Evolutionary conservation across 2,888 invertebrate genomes (phyloP).

Genomic region (Sminthurides aquaticus): DNA sequence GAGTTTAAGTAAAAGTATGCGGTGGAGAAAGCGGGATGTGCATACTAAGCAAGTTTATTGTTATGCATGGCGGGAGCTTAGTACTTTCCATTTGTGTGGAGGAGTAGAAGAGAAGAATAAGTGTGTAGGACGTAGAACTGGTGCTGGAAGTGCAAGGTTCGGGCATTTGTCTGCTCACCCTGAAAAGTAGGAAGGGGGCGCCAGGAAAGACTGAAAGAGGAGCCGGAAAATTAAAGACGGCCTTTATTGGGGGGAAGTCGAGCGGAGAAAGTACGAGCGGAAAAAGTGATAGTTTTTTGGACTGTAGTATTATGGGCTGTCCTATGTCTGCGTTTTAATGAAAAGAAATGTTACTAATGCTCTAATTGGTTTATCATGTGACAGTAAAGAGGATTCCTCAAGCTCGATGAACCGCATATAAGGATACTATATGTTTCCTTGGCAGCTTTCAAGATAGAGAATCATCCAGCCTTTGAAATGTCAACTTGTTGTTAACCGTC

Average conservation of each 20-base stretch:
- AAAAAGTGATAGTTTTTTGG: no score
- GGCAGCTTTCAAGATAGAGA: neutral
- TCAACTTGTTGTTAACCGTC: neutral
- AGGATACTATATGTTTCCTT: neutral
- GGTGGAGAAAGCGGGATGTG: no score
- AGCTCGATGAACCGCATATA: slow-evolving; percentile 8
- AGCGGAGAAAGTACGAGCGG: no score
- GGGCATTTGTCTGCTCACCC: neutral
- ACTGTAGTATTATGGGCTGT: no score
- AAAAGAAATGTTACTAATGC: neutral
- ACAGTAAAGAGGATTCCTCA: slow-evolving; percentile 6
- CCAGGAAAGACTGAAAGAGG: neutral
- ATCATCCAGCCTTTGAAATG: neutral
- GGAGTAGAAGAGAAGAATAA: no score
- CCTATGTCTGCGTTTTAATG: neutral
- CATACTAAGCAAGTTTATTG: no score
- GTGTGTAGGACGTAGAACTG: no score
- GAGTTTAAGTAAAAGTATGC: no score
- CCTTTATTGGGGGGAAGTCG: no score
- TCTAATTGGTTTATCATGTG: neutral
- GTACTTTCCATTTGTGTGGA: no score
- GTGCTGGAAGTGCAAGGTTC: neutral
- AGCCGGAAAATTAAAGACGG: neutral
- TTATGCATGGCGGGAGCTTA: no score
- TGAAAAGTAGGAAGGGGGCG: neutral